Conservation (phyloP, 2,113 vertebrate genomes). For the Sebastes fasciatus region DNA sequence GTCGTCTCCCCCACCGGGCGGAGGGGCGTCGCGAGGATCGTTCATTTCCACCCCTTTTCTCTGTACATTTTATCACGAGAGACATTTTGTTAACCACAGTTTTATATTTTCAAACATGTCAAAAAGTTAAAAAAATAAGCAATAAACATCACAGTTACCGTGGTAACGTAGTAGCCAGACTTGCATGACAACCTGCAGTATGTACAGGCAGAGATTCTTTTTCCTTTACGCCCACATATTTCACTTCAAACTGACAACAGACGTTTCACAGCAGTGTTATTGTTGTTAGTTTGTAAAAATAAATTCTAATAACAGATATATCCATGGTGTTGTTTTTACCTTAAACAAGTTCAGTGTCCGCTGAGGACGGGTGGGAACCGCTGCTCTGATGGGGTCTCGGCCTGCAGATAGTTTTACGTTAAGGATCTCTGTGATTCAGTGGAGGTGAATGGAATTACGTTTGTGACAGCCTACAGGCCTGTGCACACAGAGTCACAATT, state of each 20-base stretch:
- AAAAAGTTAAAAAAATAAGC: not conserved
- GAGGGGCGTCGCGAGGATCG: no score
- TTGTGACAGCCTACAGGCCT: no score
- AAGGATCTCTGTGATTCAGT: no score
- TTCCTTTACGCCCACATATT: no score
- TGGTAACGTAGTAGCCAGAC: not conserved
- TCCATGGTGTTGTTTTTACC: no score
- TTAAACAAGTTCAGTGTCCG: no score
- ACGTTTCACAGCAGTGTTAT: not conserved
- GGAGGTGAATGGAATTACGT: no score
- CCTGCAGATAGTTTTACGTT: no score
- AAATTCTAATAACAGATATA: not conserved
- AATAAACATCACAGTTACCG: slow-evolving; percentile 1
- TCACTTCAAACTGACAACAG: not conserved
- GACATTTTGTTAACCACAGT: not conserved
- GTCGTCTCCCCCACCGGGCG: not conserved
- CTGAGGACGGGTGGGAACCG: no score
- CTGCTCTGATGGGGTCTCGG: no score
- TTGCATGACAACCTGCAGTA: not conserved
- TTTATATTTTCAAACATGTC: not conserved
- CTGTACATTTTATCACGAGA: not conserved
- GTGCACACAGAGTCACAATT: no score
- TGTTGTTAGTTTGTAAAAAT: not conserved
- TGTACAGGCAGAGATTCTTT: not conserved
- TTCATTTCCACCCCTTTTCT: not conserved